These are phyloP conservation scores for Andrena hattorfiana DNA, from an alignment of 2,888 invertebrate species.

Conservation along the genomic window DNA sequence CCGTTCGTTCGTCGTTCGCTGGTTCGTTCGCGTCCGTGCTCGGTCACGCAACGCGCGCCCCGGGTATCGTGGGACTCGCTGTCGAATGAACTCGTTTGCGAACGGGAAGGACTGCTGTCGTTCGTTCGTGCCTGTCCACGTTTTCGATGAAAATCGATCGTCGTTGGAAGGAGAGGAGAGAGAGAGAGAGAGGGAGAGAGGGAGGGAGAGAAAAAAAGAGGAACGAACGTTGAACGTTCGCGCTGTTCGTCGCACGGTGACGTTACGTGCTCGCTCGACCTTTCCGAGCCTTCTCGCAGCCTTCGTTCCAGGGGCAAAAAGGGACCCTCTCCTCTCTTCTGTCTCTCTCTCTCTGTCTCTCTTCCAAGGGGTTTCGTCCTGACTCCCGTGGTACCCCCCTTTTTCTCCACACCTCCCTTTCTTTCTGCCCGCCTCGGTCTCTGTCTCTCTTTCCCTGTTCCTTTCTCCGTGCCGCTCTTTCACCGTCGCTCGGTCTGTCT, in stretches of 20 bases:
- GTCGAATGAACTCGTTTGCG: constrained; percentile 66
- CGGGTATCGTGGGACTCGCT: constrained; percentile 67
- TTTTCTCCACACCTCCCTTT: constrained; percentile 26
- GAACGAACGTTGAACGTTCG: constrained; percentile 38
- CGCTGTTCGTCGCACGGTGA: constrained; percentile 43
- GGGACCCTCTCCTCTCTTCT: constrained; percentile 55
- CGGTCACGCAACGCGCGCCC: constrained; percentile 68
- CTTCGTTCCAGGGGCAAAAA: constrained; percentile 72
- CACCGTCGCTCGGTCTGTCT: constrained; percentile 19
- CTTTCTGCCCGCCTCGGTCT: constrained; percentile 2
- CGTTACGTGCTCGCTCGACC: constrained; percentile 73
- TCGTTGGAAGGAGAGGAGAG: constrained; percentile 29
- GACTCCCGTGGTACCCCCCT: constrained; percentile 33
- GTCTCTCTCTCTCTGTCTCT: constrained; percentile 5
- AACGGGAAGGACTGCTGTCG: constrained; percentile 47
- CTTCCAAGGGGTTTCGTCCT: constrained; percentile 24
- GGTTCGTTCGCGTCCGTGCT: constrained; percentile 28
- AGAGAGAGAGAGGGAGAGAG: neutral
- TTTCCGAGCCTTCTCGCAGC: constrained; percentile 65
- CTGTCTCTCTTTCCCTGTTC: constrained; percentile 6
- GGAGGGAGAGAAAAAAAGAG: neutral
- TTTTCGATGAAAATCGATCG: constrained; percentile 74
- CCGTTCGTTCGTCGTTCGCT: constrained; percentile 37
- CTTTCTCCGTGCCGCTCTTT: constrained; percentile 11
- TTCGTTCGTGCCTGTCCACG: constrained; percentile 48